Base-by-base conservation (phyloP, 2,797 vertebrate genomes). In the Typhlichthys subterraneus region DNA sequence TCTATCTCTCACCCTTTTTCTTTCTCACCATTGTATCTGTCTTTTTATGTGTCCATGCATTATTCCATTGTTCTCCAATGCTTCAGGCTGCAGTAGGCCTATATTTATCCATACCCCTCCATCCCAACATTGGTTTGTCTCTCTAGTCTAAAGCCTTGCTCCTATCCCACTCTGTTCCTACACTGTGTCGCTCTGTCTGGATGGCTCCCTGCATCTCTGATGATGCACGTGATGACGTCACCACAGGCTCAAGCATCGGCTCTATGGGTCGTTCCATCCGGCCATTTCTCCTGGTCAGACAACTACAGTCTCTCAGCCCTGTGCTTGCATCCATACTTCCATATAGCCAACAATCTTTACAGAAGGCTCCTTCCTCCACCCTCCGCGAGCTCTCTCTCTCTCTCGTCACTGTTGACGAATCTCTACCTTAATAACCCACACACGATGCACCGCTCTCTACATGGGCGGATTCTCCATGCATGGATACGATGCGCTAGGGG, bases 201-300 rank as follows among this genome's bases (percentile, higher is more conserved):
- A 80, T 58, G 63, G 70, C 29, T 59, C 59, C 61, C 67, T 69
- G 65, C 62, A 67, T 69, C 59, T 38, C 45, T 78, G 86, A 81
- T 88, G 89, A 88, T 89, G 88, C 64, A 85, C 80, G 14, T 81
- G 85, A 75, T 90, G 89, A 89, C 85, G 89, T 92, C 91, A 92
- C 76, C 87, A 73, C 76, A 72, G 70, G 76, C 89, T 84, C 83
- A 79, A 42, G 38, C 9, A 8, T 86, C 89, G 87, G 87, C 87
- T 89, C 88, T 82, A 70, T 75, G 59, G 61, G 68, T 72, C 72
- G 77, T 81, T 65, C 87, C 81, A 69, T 80, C 56, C 86, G 87
- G 89, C 89, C 91, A 91, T 90, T 91, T 92, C 38, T 80, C 84
- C 76, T 45, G 47, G 23, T 54, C 77, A 69, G 56, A 66, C 72